phyloP scores from a whole-genome alignment of 1,140 invertebrate species.

The Drosophila orena region DNA sequence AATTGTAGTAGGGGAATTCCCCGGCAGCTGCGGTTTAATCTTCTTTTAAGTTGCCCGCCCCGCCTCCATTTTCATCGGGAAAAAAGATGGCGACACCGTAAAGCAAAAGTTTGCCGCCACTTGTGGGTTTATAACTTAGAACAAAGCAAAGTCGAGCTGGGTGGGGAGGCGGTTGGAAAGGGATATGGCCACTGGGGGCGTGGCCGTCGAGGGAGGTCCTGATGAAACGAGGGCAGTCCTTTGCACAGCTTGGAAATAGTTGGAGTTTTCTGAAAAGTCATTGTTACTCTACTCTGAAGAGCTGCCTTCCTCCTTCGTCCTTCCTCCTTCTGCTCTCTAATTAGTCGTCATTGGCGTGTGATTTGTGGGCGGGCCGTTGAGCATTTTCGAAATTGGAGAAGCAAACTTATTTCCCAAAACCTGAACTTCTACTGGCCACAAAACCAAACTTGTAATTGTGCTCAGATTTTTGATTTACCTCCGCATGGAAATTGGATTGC shows the following conservation, averaged over 20 bases:
- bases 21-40: conserved; percentile 75
- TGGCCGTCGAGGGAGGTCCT: conserved; percentile 4
- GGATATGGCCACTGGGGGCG: conserved; percentile 9
- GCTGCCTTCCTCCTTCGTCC: neutral
- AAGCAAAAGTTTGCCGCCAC: conserved; percentile 73
- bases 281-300: conserved; percentile 63
- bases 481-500: conserved; percentile 15
- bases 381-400: conserved; percentile 34
- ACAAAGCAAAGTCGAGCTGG: conserved; percentile 53
- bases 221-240: conserved; percentile 31
- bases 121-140: conserved; percentile 75
- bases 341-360: conserved; percentile 80
- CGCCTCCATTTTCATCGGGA: conserved; percentile 3
- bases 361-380: conserved; percentile 66
- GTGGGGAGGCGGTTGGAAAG: neutral
- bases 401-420: conserved; percentile 5
- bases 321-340: conserved; percentile 66
- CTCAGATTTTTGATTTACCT: conserved; percentile 48
- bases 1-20: conserved; percentile 21
- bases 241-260: conserved; percentile 69
- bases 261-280: conserved; percentile 75
- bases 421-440: conserved; percentile 40
- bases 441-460: conserved; percentile 41
- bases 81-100: conserved; percentile 65
- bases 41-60: conserved; percentile 72